These are phyloP conservation scores for Ranitomeya variabilis DNA, from an alignment of 2,113 vertebrate species.

Conservation along the genomic window DNA sequence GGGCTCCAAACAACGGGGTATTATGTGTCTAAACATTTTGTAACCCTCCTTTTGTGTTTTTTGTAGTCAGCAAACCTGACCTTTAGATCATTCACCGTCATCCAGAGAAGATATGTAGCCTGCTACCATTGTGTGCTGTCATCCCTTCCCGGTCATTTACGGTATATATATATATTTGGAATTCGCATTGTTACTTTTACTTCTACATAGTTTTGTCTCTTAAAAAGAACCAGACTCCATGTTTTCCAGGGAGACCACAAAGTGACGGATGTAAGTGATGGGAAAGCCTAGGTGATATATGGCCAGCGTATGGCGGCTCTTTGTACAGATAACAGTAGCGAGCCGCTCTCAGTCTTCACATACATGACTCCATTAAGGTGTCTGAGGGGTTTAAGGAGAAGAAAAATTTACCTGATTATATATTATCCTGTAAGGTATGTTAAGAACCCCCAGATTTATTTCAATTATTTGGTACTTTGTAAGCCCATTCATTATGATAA, in stretches of 20 bases:
- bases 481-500: not conserved
- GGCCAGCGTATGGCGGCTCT: not conserved
- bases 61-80: no score
- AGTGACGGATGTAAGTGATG: not conserved
- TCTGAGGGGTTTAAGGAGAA: conserved; percentile 15
- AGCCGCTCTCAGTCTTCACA: not conserved
- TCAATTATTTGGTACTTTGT: not conserved
- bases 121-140: not conserved
- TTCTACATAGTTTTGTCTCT: conserved; percentile 21
- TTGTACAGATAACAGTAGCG: conserved; percentile 29
- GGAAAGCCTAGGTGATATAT: not conserved
- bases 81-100: not conserved
- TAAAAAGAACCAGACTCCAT: not conserved
- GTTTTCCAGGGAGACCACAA: not conserved
- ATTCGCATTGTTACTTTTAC: not conserved
- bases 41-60: no score
- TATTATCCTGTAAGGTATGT: not conserved
- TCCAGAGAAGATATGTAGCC: not conserved
- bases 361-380: conserved; percentile 43
- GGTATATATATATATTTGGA: not conserved
- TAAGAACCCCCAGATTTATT: not conserved
- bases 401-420: conserved; percentile 15
- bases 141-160: not conserved
- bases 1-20: no score
- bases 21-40: no score